Evolutionary conservation across 1,140 invertebrate genomes (phyloP).

Genomic region (Diorhabda elongata): DNA sequence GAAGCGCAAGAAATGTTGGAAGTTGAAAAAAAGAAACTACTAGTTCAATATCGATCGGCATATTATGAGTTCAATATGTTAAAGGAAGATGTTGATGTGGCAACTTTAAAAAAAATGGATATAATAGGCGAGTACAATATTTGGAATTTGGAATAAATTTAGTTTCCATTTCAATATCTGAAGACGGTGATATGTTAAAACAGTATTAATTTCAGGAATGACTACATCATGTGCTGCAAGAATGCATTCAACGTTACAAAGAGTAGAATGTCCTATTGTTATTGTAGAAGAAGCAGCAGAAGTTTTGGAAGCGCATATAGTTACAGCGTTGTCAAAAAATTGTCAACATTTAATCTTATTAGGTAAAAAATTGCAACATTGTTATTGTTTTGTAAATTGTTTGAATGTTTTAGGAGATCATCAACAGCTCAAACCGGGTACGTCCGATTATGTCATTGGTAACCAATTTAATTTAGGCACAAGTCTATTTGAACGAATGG

Average conservation of each 20-base stretch:
- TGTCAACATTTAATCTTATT: conserved; percentile 75
- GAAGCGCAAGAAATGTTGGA: too few species aligned
- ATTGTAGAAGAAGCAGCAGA: conserved; percentile 85
- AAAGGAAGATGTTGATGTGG: conserved; percentile 4
- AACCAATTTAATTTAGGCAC: conserved; percentile 56
- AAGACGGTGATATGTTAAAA: background rate
- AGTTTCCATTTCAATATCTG: too few species aligned
- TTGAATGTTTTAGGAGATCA: conserved; percentile 61
- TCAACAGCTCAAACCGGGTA: conserved; percentile 66
- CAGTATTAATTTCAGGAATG: conserved; percentile 61
- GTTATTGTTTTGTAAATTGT: too few species aligned
- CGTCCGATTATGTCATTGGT: conserved; percentile 57
- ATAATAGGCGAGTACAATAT: too few species aligned
- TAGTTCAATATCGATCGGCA: too few species aligned
- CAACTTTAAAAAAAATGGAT: conserved; percentile 12
- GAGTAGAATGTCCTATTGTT: conserved; percentile 61
- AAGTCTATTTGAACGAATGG: conserved; percentile 71
- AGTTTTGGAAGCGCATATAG: conserved; percentile 72
- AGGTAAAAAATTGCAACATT: conserved; percentile 55
- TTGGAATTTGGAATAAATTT: too few species aligned
- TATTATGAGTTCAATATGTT: background rate
- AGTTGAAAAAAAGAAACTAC: too few species aligned
- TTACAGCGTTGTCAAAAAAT: conserved; percentile 63
- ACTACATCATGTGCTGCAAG: conserved; percentile 75
- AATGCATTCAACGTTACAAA: conserved; percentile 57